Conservation (phyloP, 2,888 invertebrate species). For the Drosophila crucigera region DNA sequence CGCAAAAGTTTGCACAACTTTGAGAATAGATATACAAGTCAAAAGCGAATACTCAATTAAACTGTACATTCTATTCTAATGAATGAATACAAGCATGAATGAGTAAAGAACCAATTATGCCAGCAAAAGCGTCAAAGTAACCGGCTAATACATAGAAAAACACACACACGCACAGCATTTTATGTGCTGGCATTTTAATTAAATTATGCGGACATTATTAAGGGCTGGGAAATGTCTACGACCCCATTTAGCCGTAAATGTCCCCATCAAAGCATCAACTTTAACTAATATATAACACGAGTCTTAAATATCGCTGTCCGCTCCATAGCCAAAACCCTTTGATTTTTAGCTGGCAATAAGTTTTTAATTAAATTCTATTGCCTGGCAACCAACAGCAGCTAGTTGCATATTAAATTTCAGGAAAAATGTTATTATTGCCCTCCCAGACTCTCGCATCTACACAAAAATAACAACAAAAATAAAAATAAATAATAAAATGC, state of each 20-base stretch:
- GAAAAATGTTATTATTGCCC: constrained; percentile 5
- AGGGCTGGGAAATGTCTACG: neutral
- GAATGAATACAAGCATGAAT: constrained; percentile 74
- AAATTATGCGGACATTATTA: constrained; percentile 65
- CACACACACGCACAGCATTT: constrained; percentile 23
- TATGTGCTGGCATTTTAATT: constrained; percentile 69
- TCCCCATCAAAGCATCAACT: constrained; percentile 50
- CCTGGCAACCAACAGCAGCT: constrained; percentile 20
- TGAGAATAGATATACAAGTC: constrained; percentile 1
- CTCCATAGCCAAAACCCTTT: constrained; percentile 1
- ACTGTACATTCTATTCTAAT: constrained; percentile 79
- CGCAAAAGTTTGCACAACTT: constrained; percentile 10
- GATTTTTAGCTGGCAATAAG: constrained; percentile 11
- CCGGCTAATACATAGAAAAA: constrained; percentile 9
- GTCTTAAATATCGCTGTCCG: neutral
- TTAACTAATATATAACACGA: constrained; percentile 61
- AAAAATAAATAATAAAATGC: neutral
- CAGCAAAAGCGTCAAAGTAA: constrained; percentile 47
- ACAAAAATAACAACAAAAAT: neutral
- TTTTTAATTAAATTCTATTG: constrained; percentile 51
- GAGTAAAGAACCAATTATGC: constrained; percentile 78
- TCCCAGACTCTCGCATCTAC: neutral
- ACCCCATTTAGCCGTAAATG: constrained; percentile 10
- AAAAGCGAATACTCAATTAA: constrained; percentile 75
- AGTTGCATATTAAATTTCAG: constrained; percentile 15